Base-by-base conservation (phyloP, 2,797 vertebrate species). In the Eospalax fontanierii region DNA sequence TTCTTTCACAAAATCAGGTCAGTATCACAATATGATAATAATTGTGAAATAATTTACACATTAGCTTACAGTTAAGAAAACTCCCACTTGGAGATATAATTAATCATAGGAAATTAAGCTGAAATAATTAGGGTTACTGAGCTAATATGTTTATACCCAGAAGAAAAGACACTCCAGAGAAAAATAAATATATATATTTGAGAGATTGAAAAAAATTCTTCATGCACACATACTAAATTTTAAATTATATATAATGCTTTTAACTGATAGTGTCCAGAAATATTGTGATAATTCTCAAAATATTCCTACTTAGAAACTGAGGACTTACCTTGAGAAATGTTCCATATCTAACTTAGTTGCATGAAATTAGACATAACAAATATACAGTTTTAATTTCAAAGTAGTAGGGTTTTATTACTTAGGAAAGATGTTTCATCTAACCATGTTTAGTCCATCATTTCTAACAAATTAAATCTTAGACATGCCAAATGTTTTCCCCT, bases 21-120 rank as follows among this genome's bases (percentile, higher is more conserved):
- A 87, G 2, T 5, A 50, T 35, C 50, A 81, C 30, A 78, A 85
- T 81, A 12, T 90, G 54, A 57, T 54, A 89, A 59, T 86, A 43
- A 91, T 75, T 73, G 46, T 85, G 63, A 90, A 85, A 73, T 91
- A 66, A 33, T 91, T 91, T 66, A 73, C 43, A 87, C 21, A 76
- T 75, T 76, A 93, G 3, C 43, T 70, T 66, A 5, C 14, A 33
- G 46, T 93, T 89, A 85, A 65, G 35, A 89, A 92, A 91, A 84
- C 28, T 90, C 74, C 19, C 35, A 87, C 19, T 73, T 93, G 76
- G 68, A 76, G 22, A 35, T 83, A 87, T 94, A 93, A 68, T 94
- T 90, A 96, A 92, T 80, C 43, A 86, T 43, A 65, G 73, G 65
- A 94, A 89, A 95, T 94, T 89, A 75, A 94, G 89, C 57, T 89